Evolutionary conservation across 2,888 invertebrate genomes (phyloP).

Genomic region (Mythimna albipuncta): DNA sequence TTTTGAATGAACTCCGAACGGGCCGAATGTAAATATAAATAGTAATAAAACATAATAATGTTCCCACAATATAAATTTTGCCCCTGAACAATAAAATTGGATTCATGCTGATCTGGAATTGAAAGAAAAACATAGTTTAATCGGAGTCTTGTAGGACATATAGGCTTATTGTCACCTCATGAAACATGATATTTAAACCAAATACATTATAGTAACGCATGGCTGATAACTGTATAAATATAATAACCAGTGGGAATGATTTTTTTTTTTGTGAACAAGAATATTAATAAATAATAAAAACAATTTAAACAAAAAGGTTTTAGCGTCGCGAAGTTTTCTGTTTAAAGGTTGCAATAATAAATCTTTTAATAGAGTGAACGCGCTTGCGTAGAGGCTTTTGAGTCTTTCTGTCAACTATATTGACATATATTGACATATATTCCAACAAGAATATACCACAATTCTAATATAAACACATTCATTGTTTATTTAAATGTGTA

Average conservation of each 20-base stretch:
- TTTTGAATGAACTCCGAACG: constrained; percentile 57
- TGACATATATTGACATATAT: constrained; percentile 20
- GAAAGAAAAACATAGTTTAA: constrained; percentile 56
- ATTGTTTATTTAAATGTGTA: constrained; percentile 45
- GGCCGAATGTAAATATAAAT: constrained; percentile 57
- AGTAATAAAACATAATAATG: constrained; percentile 62
- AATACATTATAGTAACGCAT: constrained; percentile 31
- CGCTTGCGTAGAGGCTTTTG: not conserved
- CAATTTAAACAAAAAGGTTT: constrained; percentile 17
- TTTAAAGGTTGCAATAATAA: constrained; percentile 28
- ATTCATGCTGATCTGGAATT: constrained; percentile 58
- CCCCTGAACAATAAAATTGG: constrained; percentile 64
- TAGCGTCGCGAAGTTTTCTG: constrained; percentile 1
- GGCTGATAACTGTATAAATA: constrained; percentile 41
- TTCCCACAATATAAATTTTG: constrained; percentile 57
- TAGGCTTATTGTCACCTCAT: constrained; percentile 29
- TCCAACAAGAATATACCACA: not conserved
- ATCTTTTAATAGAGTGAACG: constrained; percentile 34
- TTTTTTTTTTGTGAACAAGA: constrained; percentile 8
- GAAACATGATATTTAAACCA: constrained; percentile 42
- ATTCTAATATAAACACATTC: constrained; percentile 19
- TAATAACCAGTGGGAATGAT: constrained; percentile 18
- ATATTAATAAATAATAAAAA: constrained; percentile 22
- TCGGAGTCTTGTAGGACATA: constrained; percentile 39
- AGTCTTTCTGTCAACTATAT: constrained; percentile 12